Evolutionary conservation across 2,888 invertebrate species (phyloP).

Genomic region (Teleiodes luculella): DNA sequence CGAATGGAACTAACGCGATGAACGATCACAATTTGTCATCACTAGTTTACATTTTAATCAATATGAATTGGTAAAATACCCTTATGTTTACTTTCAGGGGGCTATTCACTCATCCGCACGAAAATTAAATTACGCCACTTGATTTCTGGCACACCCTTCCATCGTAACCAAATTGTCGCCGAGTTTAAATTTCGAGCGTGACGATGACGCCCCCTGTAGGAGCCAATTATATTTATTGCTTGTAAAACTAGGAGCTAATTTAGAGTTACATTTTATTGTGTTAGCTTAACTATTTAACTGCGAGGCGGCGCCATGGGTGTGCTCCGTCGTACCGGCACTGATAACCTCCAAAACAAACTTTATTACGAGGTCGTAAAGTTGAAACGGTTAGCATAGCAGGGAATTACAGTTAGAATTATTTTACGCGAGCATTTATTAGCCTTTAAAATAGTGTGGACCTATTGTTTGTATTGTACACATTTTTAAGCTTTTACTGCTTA

Average conservation of each 20-base stretch:
- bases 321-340: slow-evolving; percentile 12
- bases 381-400: slow-evolving; percentile 14
- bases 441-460: slow-evolving; percentile 35
- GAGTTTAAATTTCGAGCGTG: slow-evolving; percentile 63
- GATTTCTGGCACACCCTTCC: slow-evolving; percentile 47
- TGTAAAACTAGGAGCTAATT: slow-evolving; percentile 77
- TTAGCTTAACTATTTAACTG: slow-evolving; percentile 67
- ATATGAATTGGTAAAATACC: slow-evolving; percentile 38
- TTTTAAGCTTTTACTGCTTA: background rate
- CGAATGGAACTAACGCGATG: too few relatives aligned
- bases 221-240: slow-evolving; percentile 75
- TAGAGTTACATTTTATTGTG: slow-evolving; percentile 74
- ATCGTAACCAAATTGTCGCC: slow-evolving; percentile 60
- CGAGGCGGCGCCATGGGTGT: slow-evolving; percentile 59
- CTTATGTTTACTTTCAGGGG: slow-evolving; percentile 34
- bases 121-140: slow-evolving; percentile 58
- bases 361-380: slow-evolving; percentile 25
- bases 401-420: slow-evolving; percentile 23
- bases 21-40: background rate
- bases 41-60: slow-evolving; percentile 21
- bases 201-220: slow-evolving; percentile 49
- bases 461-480: slow-evolving; percentile 27
- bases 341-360: slow-evolving; percentile 24
- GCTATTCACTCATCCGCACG: slow-evolving; percentile 25
- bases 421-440: slow-evolving; percentile 34